These are phyloP conservation scores for Sinohyriopsis cumingii DNA, from an alignment of 2,888 invertebrate genomes.

Conservation along the genomic window DNA sequence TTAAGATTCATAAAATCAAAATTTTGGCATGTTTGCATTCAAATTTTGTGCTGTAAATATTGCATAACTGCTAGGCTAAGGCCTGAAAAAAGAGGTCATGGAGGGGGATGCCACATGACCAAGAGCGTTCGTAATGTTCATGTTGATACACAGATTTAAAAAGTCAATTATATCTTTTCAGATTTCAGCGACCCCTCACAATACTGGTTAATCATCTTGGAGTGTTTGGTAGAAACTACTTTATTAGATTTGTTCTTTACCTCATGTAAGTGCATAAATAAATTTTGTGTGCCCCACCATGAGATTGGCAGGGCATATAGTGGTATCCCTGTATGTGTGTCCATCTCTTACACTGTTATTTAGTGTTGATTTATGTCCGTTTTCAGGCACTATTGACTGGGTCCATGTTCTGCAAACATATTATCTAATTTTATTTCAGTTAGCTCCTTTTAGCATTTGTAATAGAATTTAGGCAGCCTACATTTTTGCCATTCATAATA, in stretches of 20 bases:
- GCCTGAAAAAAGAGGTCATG: too few relatives aligned
- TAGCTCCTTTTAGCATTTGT: too few relatives aligned
- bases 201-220: constrained; percentile 46
- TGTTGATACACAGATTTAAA: not conserved
- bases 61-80: too few relatives aligned
- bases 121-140: not conserved
- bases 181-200: constrained; percentile 56
- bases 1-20: not conserved
- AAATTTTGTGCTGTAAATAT: not conserved
- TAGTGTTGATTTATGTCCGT: too few relatives aligned
- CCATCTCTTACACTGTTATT: not conserved
- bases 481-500: too few relatives aligned
- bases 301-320: not conserved
- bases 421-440: too few relatives aligned
- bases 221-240: constrained; percentile 57
- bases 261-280: constrained; percentile 50
- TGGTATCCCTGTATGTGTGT: not conserved
- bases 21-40: not conserved
- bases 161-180: constrained; percentile 26
- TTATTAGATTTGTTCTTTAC: constrained; percentile 58
- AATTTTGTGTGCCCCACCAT: not conserved
- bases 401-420: too few relatives aligned
- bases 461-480: too few relatives aligned
- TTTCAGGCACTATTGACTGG: too few relatives aligned
- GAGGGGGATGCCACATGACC: not conserved